phyloP scores from a whole-genome alignment of 2,888 invertebrate genomes.

The Tanytarsus gracilentus region DNA sequence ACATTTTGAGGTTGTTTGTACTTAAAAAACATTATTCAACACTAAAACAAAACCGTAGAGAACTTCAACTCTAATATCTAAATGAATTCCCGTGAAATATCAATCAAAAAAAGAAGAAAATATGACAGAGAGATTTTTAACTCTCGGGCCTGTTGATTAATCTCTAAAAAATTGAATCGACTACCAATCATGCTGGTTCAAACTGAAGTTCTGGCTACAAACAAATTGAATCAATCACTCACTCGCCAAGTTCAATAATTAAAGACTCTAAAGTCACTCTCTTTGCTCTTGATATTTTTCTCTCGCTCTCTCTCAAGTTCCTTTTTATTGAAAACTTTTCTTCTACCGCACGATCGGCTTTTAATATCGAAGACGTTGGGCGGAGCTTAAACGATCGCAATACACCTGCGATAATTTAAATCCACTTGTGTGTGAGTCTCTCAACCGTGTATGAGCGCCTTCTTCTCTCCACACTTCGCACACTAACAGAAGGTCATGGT shows the following conservation, averaged over 20 bases:
- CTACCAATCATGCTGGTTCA: slow-evolving; percentile 22
- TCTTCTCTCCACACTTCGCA: slow-evolving; percentile 36
- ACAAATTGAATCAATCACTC: slow-evolving; percentile 21
- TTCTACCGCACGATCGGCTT: too few relatives aligned
- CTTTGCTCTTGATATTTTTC: neutral
- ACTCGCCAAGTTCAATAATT: slow-evolving; percentile 10
- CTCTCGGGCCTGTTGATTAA: slow-evolving; percentile 20
- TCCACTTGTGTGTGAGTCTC: neutral
- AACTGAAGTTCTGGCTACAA: neutral
- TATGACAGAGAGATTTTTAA: neutral
- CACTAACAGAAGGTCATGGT: slow-evolving; percentile 41
- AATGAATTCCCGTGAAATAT: neutral
- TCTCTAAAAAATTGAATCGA: slow-evolving; percentile 10
- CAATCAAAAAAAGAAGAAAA: neutral
- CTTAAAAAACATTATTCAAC: neutral
- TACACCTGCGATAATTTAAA: neutral
- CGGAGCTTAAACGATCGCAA: neutral
- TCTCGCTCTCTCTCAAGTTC: neutral
- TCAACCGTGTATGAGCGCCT: neutral
- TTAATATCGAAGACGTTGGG: too few relatives aligned
- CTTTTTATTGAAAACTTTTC: too few relatives aligned
- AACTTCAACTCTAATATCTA: neutral
- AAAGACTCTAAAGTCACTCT: neutral
- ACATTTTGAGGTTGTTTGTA: neutral
- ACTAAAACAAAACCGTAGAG: too few relatives aligned